Conservation (phyloP, 2,113 vertebrate genomes). For the Felis chaus region DNA sequence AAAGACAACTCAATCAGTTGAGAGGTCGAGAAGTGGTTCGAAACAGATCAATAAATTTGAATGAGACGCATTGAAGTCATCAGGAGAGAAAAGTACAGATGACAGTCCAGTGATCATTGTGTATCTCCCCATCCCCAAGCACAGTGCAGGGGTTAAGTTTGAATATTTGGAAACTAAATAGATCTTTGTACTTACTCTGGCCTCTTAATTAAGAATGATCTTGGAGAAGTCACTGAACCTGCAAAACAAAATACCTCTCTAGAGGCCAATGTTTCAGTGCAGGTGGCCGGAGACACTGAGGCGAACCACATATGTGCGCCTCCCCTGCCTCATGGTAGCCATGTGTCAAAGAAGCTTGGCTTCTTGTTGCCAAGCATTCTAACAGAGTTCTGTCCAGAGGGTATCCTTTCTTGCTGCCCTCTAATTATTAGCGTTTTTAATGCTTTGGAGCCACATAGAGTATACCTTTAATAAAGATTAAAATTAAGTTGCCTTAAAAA, state of each 20-base stretch:
- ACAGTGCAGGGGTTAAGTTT: too few species aligned
- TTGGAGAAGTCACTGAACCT: neutral
- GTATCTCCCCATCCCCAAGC: rapidly evolving
- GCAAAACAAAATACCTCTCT: neutral
- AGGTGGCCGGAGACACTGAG: neutral
- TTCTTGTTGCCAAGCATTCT: neutral
- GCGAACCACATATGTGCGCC: rapidly evolving
- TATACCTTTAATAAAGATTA: neutral
- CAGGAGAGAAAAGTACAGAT: neutral
- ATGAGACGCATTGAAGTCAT: neutral
- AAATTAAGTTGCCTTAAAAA: neutral
- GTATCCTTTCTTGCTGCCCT: neutral
- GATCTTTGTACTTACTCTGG: neutral
- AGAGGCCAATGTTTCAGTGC: neutral
- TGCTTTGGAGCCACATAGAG: neutral
- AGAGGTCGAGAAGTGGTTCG: neutral
- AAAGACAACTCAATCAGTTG: neutral
- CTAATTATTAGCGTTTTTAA: neutral
- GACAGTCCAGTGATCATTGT: neutral
- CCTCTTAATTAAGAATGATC: neutral
- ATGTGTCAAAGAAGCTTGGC: too few species aligned
- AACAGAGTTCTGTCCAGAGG: neutral
- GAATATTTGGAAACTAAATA: neutral
- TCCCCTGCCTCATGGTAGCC: neutral
- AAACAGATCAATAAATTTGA: neutral